Percentiles rank a stretch among this genome's conserved stretches.
phyloP scores from a whole-genome alignment of 2,797 vertebrate genomes.

The Alca torda region DNA sequence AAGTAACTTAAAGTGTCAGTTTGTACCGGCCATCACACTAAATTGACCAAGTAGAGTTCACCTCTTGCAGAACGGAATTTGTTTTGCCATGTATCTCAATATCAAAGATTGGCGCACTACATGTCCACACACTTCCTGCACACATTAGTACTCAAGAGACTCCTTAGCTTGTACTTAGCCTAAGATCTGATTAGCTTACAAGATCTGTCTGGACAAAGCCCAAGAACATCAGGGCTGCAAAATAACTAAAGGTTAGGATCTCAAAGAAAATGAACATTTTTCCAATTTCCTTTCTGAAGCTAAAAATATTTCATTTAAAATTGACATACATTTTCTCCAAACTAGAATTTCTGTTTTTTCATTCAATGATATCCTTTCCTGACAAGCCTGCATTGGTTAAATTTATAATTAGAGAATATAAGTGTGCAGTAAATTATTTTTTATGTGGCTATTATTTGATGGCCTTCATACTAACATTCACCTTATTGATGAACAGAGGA shows the following conservation, averaged over 20 bases:
- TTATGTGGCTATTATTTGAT: conserved; percentile 35
- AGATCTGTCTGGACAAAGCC: background rate
- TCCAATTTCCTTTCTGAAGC: background rate
- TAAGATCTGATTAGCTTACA: background rate
- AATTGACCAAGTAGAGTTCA: background rate
- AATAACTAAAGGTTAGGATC: background rate
- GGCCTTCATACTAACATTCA: conserved; percentile 38
- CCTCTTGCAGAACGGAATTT: background rate
- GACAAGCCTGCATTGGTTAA: background rate
- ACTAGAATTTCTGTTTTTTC: background rate
- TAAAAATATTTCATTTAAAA: conserved; percentile 2
- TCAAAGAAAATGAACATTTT: background rate
- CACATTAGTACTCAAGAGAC: background rate
- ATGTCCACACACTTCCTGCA: background rate
- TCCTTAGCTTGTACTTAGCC: background rate
- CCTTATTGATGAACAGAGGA: conserved; percentile 55
- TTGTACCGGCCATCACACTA: background rate
- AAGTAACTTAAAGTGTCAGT: background rate
- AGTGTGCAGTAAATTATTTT: conserved; percentile 36
- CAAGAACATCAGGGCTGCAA: background rate
- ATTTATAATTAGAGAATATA: conserved; percentile 61
- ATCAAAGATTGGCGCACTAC: background rate
- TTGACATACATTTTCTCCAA: conserved; percentile 4
- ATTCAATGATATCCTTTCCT: conserved; percentile 14
- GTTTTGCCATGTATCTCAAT: background rate